These are phyloP conservation scores for Ranitomeya imitator DNA, from an alignment of 2,113 vertebrate genomes.

Conservation along the genomic window DNA sequence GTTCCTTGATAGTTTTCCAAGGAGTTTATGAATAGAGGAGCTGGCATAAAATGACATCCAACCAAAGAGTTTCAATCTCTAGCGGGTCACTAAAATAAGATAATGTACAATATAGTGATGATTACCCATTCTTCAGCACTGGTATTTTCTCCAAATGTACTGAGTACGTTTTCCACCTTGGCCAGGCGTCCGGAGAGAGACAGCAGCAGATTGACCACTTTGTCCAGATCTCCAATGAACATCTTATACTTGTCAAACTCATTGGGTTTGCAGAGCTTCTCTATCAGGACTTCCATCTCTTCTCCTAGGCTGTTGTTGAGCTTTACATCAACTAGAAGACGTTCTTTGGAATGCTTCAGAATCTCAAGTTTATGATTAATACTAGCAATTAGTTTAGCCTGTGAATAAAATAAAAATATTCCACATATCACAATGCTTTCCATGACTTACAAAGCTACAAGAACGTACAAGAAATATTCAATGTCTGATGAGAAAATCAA, in stretches of 20 bases:
- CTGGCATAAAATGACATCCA: not conserved
- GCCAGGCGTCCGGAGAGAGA: conserved; percentile 91
- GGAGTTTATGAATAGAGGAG: not conserved
- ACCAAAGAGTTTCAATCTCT: not conserved
- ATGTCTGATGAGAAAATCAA: not conserved
- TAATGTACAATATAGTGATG: conserved; percentile 57
- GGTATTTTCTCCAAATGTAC: conserved; percentile 72
- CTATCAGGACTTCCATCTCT: conserved; percentile 79
- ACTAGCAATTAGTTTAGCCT: conserved; percentile 88
- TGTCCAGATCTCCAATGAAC: conserved; percentile 94
- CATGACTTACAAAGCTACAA: not conserved
- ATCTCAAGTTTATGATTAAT: conserved; percentile 78
- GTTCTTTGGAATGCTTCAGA: conserved; percentile 82
- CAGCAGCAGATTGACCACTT: conserved; percentile 92
- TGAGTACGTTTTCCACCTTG: conserved; percentile 84
- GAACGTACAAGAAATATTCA: not conserved
- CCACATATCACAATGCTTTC: not conserved
- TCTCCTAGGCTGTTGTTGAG: conserved; percentile 78
- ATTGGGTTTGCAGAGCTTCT: conserved; percentile 83
- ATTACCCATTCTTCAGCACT: conserved; percentile 83
- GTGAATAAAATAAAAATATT: conserved; percentile 15
- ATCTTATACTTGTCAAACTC: conserved; percentile 94
- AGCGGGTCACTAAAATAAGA: not conserved
- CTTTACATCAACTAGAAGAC: conserved; percentile 79
- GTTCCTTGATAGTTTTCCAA: too few relatives aligned